These are phyloP conservation scores for Centruroides vittatus DNA, from an alignment of 1,140 invertebrate genomes.

Conservation along the genomic window DNA sequence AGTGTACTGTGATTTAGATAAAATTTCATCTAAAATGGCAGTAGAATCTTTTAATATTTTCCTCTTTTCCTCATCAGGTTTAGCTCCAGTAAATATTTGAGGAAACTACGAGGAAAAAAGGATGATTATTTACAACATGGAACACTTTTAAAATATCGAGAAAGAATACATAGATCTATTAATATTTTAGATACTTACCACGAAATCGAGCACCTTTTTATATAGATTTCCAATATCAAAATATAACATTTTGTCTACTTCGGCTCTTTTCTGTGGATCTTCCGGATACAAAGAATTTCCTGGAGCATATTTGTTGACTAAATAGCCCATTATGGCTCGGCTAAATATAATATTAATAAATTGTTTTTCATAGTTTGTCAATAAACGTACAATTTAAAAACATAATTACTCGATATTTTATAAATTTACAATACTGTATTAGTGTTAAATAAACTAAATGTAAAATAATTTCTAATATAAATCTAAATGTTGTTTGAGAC, in stretches of 20 bases:
- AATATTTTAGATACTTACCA: constrained; percentile 32
- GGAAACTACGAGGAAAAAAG: constrained; percentile 38
- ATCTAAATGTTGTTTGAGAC: too few relatives aligned
- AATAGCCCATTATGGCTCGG: constrained; percentile 54
- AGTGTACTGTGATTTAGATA: constrained; percentile 26
- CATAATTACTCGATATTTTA: too few relatives aligned
- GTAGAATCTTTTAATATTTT: constrained; percentile 26
- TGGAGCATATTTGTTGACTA: constrained; percentile 53
- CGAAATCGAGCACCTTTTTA: constrained; percentile 44
- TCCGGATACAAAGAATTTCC: constrained; percentile 51
- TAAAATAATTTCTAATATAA: too few relatives aligned
- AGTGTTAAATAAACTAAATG: too few relatives aligned
- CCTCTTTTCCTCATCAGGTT: constrained; percentile 18
- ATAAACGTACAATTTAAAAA: too few relatives aligned
- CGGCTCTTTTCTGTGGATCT: constrained; percentile 45
- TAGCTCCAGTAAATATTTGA: constrained; percentile 17
- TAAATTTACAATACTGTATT: too few relatives aligned
- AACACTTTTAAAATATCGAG: neutral
- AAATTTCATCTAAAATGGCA: constrained; percentile 26
- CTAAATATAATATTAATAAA: constrained; percentile 19
- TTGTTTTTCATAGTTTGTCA: too few relatives aligned
- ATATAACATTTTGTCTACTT: constrained; percentile 54
- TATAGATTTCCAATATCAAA: constrained; percentile 54
- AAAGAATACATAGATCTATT: neutral
- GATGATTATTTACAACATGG: constrained; percentile 5